These are phyloP conservation scores for Pollimyrus isidori DNA, from an alignment of 2,113 vertebrate genomes.

Conservation along the genomic window DNA sequence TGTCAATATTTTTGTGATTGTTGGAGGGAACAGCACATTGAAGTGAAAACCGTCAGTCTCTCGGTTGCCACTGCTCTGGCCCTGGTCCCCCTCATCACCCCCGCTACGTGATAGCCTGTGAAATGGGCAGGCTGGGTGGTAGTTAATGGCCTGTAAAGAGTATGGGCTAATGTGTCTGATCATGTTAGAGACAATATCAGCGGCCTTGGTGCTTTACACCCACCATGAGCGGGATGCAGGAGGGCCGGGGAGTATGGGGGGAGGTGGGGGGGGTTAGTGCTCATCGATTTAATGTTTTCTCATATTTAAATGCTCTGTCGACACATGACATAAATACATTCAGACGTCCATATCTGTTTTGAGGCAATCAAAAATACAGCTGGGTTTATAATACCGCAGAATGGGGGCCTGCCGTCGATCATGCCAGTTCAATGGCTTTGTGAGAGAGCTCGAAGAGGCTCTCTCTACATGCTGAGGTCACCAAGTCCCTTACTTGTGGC, in stretches of 20 bases:
- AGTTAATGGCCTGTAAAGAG: conserved; percentile 10
- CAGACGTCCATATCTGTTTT: neutral
- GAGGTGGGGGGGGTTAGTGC: neutral
- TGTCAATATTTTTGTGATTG: neutral
- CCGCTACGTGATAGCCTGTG: neutral
- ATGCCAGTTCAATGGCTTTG: neutral
- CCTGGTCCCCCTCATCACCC: neutral
- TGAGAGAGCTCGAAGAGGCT: neutral
- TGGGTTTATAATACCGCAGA: neutral
- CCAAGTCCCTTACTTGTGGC: neutral
- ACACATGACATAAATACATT: neutral
- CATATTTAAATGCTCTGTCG: neutral
- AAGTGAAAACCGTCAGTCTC: conserved; percentile 9
- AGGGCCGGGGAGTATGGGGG: neutral
- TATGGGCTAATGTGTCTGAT: conserved; percentile 16
- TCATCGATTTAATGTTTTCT: conserved; percentile 6
- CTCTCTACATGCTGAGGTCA: neutral
- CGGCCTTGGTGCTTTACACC: neutral
- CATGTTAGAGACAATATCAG: neutral
- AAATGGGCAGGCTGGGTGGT: neutral
- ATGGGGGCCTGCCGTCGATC: neutral
- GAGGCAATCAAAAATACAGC: neutral
- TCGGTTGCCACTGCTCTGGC: neutral
- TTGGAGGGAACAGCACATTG: neutral
- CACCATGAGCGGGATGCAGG: neutral